Evolutionary conservation across 2,113 vertebrate species (phyloP).

Genomic region (Platanista minor): DNA sequence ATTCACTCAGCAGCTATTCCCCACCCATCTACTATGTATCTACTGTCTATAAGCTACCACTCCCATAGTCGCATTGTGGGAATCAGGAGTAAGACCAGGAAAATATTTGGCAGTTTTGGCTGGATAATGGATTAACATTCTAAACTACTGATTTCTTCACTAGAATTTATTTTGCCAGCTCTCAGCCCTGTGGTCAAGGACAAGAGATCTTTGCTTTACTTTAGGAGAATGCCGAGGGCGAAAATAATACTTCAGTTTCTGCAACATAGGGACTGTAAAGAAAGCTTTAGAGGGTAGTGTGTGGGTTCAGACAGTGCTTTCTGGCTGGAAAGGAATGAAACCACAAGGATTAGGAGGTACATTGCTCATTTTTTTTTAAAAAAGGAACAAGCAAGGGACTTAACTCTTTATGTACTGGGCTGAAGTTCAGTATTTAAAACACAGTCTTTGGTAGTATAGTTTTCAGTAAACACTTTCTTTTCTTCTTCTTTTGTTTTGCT

Average conservation of each 20-base stretch:
- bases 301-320: slow-evolving; percentile 65
- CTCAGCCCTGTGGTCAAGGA: neutral
- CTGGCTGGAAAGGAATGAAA: slow-evolving; percentile 66
- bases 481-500: neutral
- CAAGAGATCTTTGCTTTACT: slow-evolving; percentile 41
- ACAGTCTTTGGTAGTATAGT: neutral
- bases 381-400: slow-evolving; percentile 19
- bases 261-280: slow-evolving; percentile 49
- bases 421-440: neutral
- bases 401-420: slow-evolving; percentile 52
- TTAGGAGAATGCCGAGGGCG: slow-evolving; percentile 40
- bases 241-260: slow-evolving; percentile 57
- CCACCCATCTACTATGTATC: neutral
- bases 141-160: slow-evolving; percentile 40
- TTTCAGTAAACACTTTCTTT: neutral
- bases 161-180: slow-evolving; percentile 43
- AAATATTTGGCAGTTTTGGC: slow-evolving; percentile 30
- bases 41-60: neutral
- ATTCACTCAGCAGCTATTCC: neutral
- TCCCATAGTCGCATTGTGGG: neutral
- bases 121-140: slow-evolving; percentile 37
- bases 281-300: slow-evolving; percentile 61
- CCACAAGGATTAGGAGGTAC: slow-evolving; percentile 68
- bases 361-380: neutral
- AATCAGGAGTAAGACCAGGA: neutral